Base-by-base conservation (phyloP, 2,113 vertebrate species). In the Mohoua ochrocephala region DNA sequence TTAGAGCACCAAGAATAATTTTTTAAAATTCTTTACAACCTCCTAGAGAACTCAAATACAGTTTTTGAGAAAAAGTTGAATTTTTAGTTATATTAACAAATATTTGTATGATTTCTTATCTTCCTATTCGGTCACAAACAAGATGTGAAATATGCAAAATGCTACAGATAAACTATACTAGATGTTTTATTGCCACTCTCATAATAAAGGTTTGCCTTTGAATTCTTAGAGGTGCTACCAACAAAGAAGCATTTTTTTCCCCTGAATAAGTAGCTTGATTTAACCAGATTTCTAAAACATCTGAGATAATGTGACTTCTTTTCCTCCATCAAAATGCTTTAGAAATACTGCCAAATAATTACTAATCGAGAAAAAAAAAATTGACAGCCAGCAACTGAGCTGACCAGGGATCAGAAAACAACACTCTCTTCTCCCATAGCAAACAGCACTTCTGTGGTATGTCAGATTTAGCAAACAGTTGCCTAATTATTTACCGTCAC, bases 401-500 rank as follows among this genome's bases (percentile, higher is more conserved):
- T 70, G 70, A 93, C 53, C 31, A 83, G 37, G 60, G 96, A 90
- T 92, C 65, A 84, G 65, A 93, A 94, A 89, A 91, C 71, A 82
- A 30, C 60, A 80, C 35, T 3, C 53, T 50, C 81, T 93, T 95
- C 67, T 84, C 45, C 83, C 80, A 64, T 0, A 92, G 93, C 87
- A 93, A 97, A 96, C 13, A 92, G 91, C 42, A 80, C 67, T 95
- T 91, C 73, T 65, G 85, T 74, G 78, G 50, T 73, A 75, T 68
- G 73, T 77, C 96, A 79, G 78, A 93, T 91, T 93, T 83, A 95
- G 92, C 57, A 61, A 97, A 95, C 94, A 97, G 94, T 97, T 97
- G 91, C 89, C 94, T 89, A 92, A 88, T 96, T 95, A 95, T 96
- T 97, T 97, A 96, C 95, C 94, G 93, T 89, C 84, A 96, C 45